phyloP scores from a whole-genome alignment of 2,113 vertebrate genomes.

The Falcunculus frontatus region DNA sequence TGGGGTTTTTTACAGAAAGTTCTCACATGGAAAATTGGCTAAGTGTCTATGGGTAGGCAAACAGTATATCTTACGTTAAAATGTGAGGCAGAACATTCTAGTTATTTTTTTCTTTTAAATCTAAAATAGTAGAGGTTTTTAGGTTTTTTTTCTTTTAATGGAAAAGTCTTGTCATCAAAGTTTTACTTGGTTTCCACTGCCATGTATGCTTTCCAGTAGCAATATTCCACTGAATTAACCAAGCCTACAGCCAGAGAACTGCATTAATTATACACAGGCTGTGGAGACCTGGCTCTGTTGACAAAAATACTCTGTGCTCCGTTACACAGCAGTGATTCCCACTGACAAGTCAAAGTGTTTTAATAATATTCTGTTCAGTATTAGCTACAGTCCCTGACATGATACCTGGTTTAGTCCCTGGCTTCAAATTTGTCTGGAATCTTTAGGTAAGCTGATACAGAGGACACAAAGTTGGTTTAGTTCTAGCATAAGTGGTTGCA shows the following conservation, averaged over 20 bases:
- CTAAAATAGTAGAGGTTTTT: background rate
- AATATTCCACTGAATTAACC: background rate
- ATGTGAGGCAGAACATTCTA: background rate
- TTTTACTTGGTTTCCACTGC: background rate
- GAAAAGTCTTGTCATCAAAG: background rate
- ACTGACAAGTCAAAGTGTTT: background rate
- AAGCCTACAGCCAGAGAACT: background rate
- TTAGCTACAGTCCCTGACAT: background rate
- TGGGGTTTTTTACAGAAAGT: background rate
- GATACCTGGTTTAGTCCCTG: background rate
- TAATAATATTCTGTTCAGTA: background rate
- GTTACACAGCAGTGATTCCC: background rate
- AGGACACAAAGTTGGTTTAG: background rate
- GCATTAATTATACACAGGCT: background rate
- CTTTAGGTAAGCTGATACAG: background rate
- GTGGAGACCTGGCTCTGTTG: background rate
- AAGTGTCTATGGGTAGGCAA: background rate
- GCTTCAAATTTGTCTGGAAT: background rate
- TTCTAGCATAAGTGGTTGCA: background rate
- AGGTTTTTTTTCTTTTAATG: background rate
- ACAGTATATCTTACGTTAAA: background rate
- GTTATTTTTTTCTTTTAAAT: background rate
- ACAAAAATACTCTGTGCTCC: background rate
- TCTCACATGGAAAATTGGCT: background rate
- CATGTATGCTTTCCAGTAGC: background rate